Evolutionary conservation across 2,797 vertebrate species (phyloP).

Genomic region (Lagocephalus sceleratus): DNA sequence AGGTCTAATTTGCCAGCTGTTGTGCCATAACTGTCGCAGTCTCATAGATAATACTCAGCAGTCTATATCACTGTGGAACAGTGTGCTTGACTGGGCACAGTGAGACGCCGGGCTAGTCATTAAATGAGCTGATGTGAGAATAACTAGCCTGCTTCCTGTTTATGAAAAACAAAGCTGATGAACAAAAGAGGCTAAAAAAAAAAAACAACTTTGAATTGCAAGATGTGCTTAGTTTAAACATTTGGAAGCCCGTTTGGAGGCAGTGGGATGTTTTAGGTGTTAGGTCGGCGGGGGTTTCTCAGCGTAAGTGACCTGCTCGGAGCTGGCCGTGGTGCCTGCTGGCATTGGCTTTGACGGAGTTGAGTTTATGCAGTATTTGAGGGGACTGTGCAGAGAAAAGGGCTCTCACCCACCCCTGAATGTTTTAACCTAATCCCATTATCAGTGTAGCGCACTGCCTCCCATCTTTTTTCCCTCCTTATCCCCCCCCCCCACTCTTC

Average conservation of each 20-base stretch:
- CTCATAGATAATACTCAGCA: constrained; percentile 71
- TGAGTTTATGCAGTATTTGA: constrained; percentile 60
- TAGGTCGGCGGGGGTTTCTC: constrained; percentile 15
- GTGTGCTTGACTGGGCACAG: constrained; percentile 69
- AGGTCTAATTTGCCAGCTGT: constrained; percentile 78
- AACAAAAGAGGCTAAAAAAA: background rate
- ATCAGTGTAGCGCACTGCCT: constrained; percentile 83
- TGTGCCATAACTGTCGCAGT: constrained; percentile 72
- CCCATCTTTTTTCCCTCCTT: constrained; percentile 74
- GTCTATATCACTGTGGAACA: constrained; percentile 62
- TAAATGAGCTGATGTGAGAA: constrained; percentile 48
- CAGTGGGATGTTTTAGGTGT: constrained; percentile 17
- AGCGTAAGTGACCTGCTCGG: constrained; percentile 27
- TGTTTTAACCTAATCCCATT: constrained; percentile 86
- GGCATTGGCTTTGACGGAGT: constrained; percentile 51
- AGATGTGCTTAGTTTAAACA: background rate
- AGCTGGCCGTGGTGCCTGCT: constrained; percentile 37
- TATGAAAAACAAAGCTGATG: constrained; percentile 34
- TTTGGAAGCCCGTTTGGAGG: constrained; percentile 5
- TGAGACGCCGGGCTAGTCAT: constrained; percentile 61
- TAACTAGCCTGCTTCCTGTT: constrained; percentile 70
- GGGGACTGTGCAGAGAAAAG: constrained; percentile 47
- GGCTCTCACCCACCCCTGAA: constrained; percentile 64
- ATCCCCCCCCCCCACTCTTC: constrained; percentile 65
- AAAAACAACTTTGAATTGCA: constrained; percentile 1